Evolutionary conservation across 35 echinoderm and acorn worm genomes (phyloP), one percentile per base, ranked within the genome.

Genomic region (Heliocidaris tuberculata): DNA sequence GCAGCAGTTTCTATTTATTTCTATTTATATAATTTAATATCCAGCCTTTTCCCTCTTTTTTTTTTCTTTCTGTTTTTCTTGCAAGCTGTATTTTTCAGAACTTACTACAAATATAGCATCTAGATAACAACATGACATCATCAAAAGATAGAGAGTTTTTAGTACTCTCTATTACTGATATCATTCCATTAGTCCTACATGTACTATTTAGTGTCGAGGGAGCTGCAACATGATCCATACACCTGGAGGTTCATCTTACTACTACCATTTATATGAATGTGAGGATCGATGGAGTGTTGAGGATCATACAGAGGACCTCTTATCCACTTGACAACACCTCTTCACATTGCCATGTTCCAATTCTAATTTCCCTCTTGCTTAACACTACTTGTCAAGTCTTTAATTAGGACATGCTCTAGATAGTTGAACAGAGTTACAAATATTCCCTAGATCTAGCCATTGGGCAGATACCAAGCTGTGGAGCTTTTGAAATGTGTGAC

Each of bases 371-470:
- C 17, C 27, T 78, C 27, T 78, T 24, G 19, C 27, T 27, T 78
- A 56, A 12, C 21, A 6, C 65, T 24, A 78, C 65, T 78, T 78
- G 65, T 78, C 65, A 78, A 27, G 65, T 78, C 21, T n/a, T 78
- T 78, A 78, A 78, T 78, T 78, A 78, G 65, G 65, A 78, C 65
- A 78, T 78, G 65, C 27, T 78, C 65, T 78, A 78, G 65, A 78
- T 78, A 78, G 6, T 24, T 78, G 65, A 78, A 78, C 65, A 78
- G 65, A 78, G 65, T 78, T 7, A 78, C 65, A 78, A 78, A 78
- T 24, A 78, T 78, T 78, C 27, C 65, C 21, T 27, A 15, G 27
- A 78, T 19, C 8, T n/a, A 78, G 65, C 17, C 65, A 78, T 24
- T 78, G 65, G 65, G 65, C 65, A 78, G 65, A 24, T n/a, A 19